Evolutionary conservation across 2,797 vertebrate species (phyloP), one percentile per base, ranked within the genome.

Genomic region (Denticeps clupeoides): DNA sequence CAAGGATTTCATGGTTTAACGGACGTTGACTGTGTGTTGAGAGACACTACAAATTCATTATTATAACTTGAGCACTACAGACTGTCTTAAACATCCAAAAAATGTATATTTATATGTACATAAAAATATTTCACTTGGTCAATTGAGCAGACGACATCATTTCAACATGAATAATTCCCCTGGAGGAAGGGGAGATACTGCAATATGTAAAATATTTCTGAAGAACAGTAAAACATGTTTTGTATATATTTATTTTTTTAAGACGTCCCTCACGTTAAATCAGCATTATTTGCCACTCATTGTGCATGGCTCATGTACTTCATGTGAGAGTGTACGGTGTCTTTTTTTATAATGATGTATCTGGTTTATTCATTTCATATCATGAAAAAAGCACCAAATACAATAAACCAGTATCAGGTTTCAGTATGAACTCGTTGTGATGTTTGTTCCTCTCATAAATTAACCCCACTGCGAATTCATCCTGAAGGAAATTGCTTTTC

Each of bases 201-300:
- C 57, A 51, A 58, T 69, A 49, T 47, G 11, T 62, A 54, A 57
- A 29, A 56, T 58, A 53, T 51, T 42, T 56, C 51, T 48, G 44
- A 56, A 56, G n/a, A 51, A 22, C 19, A 24, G 37, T 45, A 57
- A 43, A 57, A 62, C 33, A 29, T 54, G n/a, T 62, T 69, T 71
- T 83, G 78, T 84, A 83, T 59, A 75, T 80, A 76, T 80, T 80
- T 83, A 83, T 84, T 84, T 84, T 84, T 83, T 59, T 84, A 83
- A 62, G 55, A 72, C 47, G 56, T 67, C 47, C 55, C 7, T 35
- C 15, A 32, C 58, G 56, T 47, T 22, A 62, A 60, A 45, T 58
- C 49, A 53, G 56, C 67, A 11, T 62, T 66, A 59, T 68, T 68
- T 70, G 61, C 67, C 59, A 70, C 75, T 69, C 65, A 72, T 59